Conservation (phyloP, 2,888 invertebrate species). For the Agrotis ipsilon region DNA sequence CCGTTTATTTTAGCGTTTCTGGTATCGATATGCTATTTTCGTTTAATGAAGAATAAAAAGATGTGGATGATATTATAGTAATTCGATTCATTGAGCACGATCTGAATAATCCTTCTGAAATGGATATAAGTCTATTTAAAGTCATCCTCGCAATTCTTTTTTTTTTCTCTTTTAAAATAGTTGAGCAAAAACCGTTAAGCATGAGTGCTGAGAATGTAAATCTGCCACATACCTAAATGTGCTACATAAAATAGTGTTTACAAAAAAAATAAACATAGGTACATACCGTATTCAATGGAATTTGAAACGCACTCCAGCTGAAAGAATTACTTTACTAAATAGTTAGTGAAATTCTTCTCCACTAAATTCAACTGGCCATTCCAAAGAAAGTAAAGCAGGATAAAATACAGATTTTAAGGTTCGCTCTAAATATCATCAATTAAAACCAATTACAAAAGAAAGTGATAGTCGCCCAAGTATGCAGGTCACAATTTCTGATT, state of each 20-base stretch:
- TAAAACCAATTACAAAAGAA: conserved; percentile 75
- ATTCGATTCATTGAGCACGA: conserved; percentile 5
- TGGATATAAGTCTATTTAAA: not conserved
- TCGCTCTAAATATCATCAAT: conserved; percentile 65
- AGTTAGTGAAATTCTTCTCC: conserved; percentile 17
- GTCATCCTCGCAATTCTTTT: not conserved
- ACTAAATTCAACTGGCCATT: conserved; percentile 34
- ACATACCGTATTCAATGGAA: conserved; percentile 26
- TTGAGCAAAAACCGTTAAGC: conserved; percentile 22
- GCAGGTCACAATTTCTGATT: conserved; percentile 78
- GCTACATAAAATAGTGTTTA: conserved; percentile 22
- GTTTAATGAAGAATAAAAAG: conserved; percentile 14
- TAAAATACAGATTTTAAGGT: conserved; percentile 45
- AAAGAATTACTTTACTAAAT: conserved; percentile 29
- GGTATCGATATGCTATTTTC: conserved; percentile 49
- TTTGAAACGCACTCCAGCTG: conserved; percentile 14
- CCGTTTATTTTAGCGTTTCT: conserved; percentile 53
- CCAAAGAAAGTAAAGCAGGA: conserved; percentile 18
- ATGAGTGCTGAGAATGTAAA: conserved; percentile 25
- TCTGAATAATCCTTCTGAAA: conserved; percentile 19
- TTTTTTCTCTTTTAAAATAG: not conserved
- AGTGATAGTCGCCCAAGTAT: conserved; percentile 76
- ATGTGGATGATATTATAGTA: not conserved
- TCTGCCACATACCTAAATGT: conserved; percentile 7
- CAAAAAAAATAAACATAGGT: conserved; percentile 24